Evolutionary conservation across 2,888 invertebrate species (phyloP), one percentile per base, ranked within the genome.

Genomic region (Melanostoma scalare): DNA sequence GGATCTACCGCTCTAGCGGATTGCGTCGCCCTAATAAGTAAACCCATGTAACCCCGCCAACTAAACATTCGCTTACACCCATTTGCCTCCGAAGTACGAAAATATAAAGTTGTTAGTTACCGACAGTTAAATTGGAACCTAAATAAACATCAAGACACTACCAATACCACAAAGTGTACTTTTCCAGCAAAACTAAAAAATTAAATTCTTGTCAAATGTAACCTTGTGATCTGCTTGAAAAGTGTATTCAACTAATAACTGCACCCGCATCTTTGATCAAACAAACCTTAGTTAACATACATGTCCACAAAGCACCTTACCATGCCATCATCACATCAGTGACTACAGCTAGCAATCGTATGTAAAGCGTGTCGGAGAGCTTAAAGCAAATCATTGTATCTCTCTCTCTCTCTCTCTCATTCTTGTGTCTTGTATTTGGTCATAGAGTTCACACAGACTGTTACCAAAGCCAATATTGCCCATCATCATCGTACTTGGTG

Each of bases 381-480:
- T 48, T 9, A 74, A 10, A 52, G 9, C 3, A 44, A 48, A 52
- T 53, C 53, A 68, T 53, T 35, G 46, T 30, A 72, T 53, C 52
- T 10, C 46, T 50, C 30, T 36, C 35, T 42, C 30, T 9, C 40
- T 9, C 3, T n/a, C 36, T 42, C 56, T 3, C 30, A 30, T 2
- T 3, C 35, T 3, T 38, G 6, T 35, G 8, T 48, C 42, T 38
- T 50, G 71, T 61, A 38, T 53, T 53, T 75, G 69, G 74, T 75
- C 63, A 63, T 38, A 50, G 63, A n/a, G 48, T 38, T 61, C 48
- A 63, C 52, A 75, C 63, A 56, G 61, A 40, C 56, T 56, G 65
- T 73, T 60, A 73, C 61, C 67, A 73, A 67, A 50, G 53, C 78
- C 78, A 79, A 79, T 78, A 84, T 74, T 71, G 69, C 73, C 20